Percentiles rank a stretch among this genome's conserved stretches.
phyloP scores from a whole-genome alignment of 2,888 invertebrate species.

The Netelia melanura region DNA sequence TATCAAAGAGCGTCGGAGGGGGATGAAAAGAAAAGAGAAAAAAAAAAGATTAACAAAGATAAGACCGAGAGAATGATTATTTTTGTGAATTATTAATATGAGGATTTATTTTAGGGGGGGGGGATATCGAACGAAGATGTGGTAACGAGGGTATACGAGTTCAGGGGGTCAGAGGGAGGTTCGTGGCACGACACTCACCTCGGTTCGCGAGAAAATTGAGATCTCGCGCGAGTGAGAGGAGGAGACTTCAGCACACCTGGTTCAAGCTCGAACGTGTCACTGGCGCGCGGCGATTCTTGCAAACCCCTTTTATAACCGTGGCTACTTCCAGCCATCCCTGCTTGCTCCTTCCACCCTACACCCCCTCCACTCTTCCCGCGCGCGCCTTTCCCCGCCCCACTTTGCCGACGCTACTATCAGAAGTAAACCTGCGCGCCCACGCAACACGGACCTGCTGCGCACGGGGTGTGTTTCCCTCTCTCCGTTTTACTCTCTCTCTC shows the following conservation, averaged over 20 bases:
- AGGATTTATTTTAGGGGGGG: no score
- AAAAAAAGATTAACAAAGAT: background rate
- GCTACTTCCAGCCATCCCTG: slow-evolving; percentile 23
- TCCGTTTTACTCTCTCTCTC: background rate
- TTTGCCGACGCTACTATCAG: background rate
- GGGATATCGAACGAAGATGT: no score
- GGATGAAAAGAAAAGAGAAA: background rate
- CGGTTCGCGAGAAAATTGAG: slow-evolving; percentile 39
- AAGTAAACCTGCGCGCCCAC: slow-evolving; percentile 78
- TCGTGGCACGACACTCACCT: slow-evolving; percentile 65
- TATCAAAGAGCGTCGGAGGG: background rate
- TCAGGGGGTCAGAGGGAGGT: background rate
- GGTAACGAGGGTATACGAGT: no score
- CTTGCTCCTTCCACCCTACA: background rate
- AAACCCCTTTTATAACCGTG: slow-evolving; percentile 82
- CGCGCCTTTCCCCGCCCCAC: slow-evolving; percentile 22
- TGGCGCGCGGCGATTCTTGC: slow-evolving; percentile 79
- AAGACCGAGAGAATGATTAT: background rate
- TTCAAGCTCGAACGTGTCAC: slow-evolving; percentile 77
- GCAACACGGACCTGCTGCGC: slow-evolving; percentile 75
- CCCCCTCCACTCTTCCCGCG: background rate
- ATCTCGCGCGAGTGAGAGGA: slow-evolving; percentile 41
- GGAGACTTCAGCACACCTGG: slow-evolving; percentile 61
- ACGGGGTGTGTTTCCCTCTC: slow-evolving; percentile 23
- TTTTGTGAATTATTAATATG: background rate